Evolutionary conservation across 2,888 invertebrate species (phyloP), one percentile per base, ranked within the genome.

Genomic region (Nomada lathburiana): DNA sequence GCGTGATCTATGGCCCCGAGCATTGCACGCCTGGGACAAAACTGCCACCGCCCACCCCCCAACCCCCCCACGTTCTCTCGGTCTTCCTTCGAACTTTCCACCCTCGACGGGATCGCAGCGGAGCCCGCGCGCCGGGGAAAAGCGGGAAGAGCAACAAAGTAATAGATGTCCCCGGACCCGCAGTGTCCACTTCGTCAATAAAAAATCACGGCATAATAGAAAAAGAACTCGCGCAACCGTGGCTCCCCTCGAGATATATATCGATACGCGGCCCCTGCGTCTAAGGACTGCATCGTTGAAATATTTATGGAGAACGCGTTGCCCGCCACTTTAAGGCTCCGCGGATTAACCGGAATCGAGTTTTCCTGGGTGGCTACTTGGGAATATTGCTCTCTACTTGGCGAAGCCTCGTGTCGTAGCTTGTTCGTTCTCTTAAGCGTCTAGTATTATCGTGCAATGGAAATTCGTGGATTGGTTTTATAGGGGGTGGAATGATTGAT

Each of bases 1-100:
- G 93, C 93, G 92, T 93, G 93, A 93, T 93, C 93, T 93, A 93
- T 93, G 92, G 92, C 92, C 89, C 89, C 87, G 90, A 91, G 92
- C 93, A 93, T 93, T 93, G 93, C 91, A 92, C 93, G 90, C 93
- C 90, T 92, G 93, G 93, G 93, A 94, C 92, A 91, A 90, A 92
- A 93, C 91, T 93, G 93, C 90, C 92, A 90, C 89, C 92, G 90
- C 89, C 53, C 55, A 57, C 75, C 77, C 82, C 73, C 65, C 69
- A n/a, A n/a, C n/a, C n/a, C n/a, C n/a, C n/a, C n/a, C n/a, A n/a
- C 59, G 57, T 26, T 57, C 47, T n/a, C 62, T 85, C 79, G 76
- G 60, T 83, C 82, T 76, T 80, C 76, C 81, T 79, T 86, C 76
- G 70, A 82, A 86, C 82, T 84, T 87, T 87, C 84, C 68, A 85